These are phyloP conservation scores for Leptinotarsa undecemlineata DNA, from an alignment of 1,140 invertebrate genomes.

Conservation along the genomic window DNA sequence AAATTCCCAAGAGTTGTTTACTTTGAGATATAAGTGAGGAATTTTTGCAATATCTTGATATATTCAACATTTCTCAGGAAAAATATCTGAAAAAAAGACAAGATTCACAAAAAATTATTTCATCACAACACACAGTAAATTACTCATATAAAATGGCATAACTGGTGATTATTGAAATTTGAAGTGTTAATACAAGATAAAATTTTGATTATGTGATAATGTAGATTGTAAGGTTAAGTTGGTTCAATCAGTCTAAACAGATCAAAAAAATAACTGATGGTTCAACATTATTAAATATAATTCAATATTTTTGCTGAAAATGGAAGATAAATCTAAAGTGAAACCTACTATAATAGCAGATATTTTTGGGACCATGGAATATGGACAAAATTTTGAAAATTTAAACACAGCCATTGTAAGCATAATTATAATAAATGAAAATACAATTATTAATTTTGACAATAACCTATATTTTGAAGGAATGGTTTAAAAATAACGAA, in stretches of 20 bases:
- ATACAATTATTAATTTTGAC: not conserved
- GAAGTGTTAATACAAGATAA: not conserved
- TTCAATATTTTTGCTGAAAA: not conserved
- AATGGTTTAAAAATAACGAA: constrained; percentile 36
- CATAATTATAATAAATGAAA: constrained; percentile 12
- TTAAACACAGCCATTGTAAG: constrained; percentile 39
- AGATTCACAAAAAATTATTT: too few species aligned
- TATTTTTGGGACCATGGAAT: constrained; percentile 42
- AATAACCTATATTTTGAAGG: constrained; percentile 28
- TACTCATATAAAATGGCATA: too few species aligned
- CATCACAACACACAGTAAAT: too few species aligned
- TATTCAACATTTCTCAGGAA: constrained; percentile 32
- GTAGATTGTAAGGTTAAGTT: not conserved
- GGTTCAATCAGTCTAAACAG: not conserved
- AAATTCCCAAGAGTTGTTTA: constrained; percentile 24
- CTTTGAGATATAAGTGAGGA: constrained; percentile 24
- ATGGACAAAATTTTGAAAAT: constrained; percentile 37
- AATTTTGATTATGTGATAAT: not conserved
- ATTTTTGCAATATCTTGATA: constrained; percentile 30
- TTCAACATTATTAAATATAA: too few species aligned
- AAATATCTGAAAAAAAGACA: too few species aligned
- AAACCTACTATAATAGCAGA: constrained; percentile 21
- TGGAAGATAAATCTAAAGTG: constrained; percentile 5
- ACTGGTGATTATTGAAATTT: too few species aligned
- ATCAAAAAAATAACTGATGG: too few species aligned